Conservation (phyloP, 2,113 vertebrate genomes). For the Chauna torquata region DNA sequence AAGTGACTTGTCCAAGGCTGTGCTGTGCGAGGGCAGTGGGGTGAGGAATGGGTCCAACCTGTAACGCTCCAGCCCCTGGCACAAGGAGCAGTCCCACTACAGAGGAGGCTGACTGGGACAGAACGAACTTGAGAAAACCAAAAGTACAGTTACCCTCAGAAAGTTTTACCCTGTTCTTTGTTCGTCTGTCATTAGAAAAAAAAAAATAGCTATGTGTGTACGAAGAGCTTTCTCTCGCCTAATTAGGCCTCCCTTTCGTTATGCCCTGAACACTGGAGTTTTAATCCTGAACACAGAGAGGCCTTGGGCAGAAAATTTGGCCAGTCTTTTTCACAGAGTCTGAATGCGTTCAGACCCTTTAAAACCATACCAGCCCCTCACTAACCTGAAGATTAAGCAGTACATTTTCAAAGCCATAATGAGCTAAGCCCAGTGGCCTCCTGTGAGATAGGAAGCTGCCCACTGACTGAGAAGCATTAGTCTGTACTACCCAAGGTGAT, state of each 20-base stretch:
- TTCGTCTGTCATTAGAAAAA: neutral
- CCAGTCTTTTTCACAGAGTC: constrained; percentile 22
- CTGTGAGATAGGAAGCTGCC: constrained; percentile 23
- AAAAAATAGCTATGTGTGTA: neutral
- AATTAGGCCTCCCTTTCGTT: constrained; percentile 44
- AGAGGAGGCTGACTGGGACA: neutral
- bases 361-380: constrained; percentile 27
- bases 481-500: neutral
- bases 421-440: neutral
- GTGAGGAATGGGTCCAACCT: neutral
- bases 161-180: constrained; percentile 38
- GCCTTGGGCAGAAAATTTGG: constrained; percentile 49
- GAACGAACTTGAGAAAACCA: constrained; percentile 15
- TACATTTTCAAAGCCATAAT: constrained; percentile 44
- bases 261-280: constrained; percentile 26
- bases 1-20: neutral
- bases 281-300: constrained; percentile 52
- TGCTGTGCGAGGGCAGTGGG: fast-evolving
- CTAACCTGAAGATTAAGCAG: constrained; percentile 49
- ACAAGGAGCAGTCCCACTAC: neutral
- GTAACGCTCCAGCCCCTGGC: neutral
- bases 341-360: constrained; percentile 52
- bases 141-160: constrained; percentile 4
- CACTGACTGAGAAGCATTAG: neutral
- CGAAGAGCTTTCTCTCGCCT: constrained; percentile 13